Conservation (phyloP, 2,113 vertebrate genomes). For the Salvelinus namaycush region DNA sequence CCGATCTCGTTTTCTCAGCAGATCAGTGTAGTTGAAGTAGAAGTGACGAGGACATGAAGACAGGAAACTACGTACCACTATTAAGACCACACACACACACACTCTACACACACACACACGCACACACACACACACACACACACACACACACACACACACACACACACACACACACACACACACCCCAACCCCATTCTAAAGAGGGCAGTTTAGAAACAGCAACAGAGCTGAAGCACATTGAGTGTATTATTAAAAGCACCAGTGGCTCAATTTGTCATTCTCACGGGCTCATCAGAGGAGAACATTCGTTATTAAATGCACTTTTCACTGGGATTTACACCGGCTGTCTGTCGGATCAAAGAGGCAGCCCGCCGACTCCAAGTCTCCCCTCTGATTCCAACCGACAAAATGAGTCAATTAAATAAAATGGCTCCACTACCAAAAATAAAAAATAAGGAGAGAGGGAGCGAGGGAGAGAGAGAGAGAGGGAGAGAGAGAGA, state of each 20-base stretch:
- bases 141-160: too few relatives aligned
- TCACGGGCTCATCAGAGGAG: conserved; percentile 67
- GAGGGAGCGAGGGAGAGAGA: not conserved
- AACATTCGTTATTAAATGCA: conserved; percentile 77
- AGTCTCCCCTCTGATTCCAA: conserved; percentile 52
- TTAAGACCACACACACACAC: not conserved
- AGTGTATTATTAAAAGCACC: conserved; percentile 73
- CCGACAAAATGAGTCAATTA: conserved; percentile 73
- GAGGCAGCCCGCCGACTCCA: conserved; percentile 42
- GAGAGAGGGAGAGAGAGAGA: too few relatives aligned
- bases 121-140: too few relatives aligned
- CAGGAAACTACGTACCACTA: not conserved
- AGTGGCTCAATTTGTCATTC: conserved; percentile 73
- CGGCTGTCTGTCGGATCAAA: conserved; percentile 71
- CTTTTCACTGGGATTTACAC: conserved; percentile 64
- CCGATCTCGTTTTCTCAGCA: not conserved
- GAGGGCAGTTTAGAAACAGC: conserved; percentile 56
- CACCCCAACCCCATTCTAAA: conserved; percentile 27
- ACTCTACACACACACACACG: too few relatives aligned
- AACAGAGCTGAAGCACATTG: conserved; percentile 38
- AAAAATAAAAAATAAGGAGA: conserved; percentile 34
- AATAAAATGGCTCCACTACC: conserved; percentile 64
- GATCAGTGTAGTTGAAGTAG: conserved; percentile 18
- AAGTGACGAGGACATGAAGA: conserved; percentile 35
- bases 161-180: too few relatives aligned